Percentiles rank a stretch among this genome's conserved stretches.
phyloP scores from a whole-genome alignment of 2,888 invertebrate species.

The Cynaeus angustus region DNA sequence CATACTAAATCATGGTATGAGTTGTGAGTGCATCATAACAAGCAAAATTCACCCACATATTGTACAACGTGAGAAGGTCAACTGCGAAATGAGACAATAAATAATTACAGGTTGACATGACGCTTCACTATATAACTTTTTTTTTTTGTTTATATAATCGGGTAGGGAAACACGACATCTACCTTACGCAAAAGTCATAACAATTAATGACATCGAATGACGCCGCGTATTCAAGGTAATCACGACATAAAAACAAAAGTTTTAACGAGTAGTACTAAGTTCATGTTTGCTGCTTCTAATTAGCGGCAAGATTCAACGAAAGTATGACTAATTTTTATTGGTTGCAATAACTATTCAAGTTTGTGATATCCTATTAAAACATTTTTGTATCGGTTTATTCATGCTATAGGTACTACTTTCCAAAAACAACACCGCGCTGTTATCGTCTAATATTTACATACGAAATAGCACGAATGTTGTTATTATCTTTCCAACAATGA shows the following conservation, averaged over 20 bases:
- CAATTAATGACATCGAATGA: constrained; percentile 37
- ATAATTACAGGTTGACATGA: constrained; percentile 34
- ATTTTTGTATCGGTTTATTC: neutral
- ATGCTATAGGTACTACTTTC: constrained; percentile 15
- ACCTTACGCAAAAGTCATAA: constrained; percentile 26
- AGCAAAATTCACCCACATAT: constrained; percentile 27
- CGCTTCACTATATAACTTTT: constrained; percentile 15
- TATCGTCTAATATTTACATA: constrained; percentile 45
- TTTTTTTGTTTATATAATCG: constrained; percentile 28
- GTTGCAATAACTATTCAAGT: too few relatives aligned
- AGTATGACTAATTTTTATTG: too few relatives aligned
- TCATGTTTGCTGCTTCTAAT: constrained; percentile 9
- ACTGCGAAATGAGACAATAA: constrained; percentile 24
- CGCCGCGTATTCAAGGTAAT: constrained; percentile 38
- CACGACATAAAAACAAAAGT: constrained; percentile 35
- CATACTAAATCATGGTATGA: constrained; percentile 4
- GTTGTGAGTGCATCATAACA: constrained; percentile 7
- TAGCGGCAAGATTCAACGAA: too few relatives aligned
- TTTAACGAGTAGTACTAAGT: neutral
- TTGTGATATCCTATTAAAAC: neutral
- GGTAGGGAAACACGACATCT: constrained; percentile 2
- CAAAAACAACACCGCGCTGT: constrained; percentile 13
- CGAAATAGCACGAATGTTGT: constrained; percentile 37
- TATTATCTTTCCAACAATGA: constrained; percentile 43
- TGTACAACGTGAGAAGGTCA: constrained; percentile 20